phyloP scores from a whole-genome alignment of 2,797 vertebrate genomes.

The Xiphorhynchus erythropygius region DNA sequence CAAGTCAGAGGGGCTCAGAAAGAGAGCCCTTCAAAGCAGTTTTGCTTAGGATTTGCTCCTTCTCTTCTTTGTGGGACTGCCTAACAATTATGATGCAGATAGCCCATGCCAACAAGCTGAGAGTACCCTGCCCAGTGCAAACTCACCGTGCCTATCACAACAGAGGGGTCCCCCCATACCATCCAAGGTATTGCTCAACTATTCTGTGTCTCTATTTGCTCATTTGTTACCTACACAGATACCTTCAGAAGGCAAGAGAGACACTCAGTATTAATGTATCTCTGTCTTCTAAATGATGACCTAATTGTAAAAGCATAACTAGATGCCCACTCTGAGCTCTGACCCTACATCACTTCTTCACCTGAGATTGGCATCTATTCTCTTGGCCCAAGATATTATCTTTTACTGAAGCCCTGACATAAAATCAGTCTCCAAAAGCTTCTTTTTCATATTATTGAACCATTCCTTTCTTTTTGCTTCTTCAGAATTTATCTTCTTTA shows the following conservation, averaged over 20 bases:
- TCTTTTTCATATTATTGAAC: not conserved
- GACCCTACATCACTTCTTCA: not conserved
- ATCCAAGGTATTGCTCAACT: not conserved
- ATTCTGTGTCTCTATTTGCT: not conserved
- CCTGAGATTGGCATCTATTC: not conserved
- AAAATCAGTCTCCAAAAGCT: not conserved
- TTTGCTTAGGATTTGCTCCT: not conserved
- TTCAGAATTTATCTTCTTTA: not conserved
- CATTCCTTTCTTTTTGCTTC: not conserved
- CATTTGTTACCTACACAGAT: not conserved
- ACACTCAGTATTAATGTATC: not conserved
- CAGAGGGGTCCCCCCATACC: not conserved
- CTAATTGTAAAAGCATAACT: not conserved
- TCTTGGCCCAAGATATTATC: not conserved
- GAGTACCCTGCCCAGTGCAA: not conserved
- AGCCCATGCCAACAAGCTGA: not conserved
- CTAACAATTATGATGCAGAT: not conserved
- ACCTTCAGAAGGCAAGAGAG: not conserved
- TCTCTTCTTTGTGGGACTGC: not conserved
- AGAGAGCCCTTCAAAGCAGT: not conserved
- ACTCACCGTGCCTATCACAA: not conserved
- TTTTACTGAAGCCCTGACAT: not conserved
- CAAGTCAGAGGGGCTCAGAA: not conserved
- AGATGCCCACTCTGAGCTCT: not conserved
- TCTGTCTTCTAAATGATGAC: not conserved